Evolutionary conservation across 2,888 invertebrate genomes (phyloP).

Genomic region (Stenichneumon culpator): DNA sequence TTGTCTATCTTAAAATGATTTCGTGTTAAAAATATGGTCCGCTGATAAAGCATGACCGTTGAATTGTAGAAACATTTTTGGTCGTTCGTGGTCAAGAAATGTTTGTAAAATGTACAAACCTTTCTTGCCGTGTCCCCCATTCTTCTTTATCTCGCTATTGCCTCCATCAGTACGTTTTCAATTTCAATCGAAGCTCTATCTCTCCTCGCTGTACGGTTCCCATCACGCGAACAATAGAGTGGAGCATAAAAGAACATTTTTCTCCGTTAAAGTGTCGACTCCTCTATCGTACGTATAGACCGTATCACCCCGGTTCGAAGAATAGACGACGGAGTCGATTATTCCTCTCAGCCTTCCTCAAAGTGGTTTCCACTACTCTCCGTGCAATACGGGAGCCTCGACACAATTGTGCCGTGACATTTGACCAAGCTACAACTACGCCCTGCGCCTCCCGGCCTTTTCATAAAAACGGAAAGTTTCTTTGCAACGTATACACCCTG

Average conservation of each 20-base stretch:
- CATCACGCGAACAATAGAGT: conserved; percentile 22
- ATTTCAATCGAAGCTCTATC: conserved; percentile 36
- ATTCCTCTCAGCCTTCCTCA: conserved; percentile 18
- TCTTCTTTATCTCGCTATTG: conserved; percentile 11
- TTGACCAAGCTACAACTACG: conserved; percentile 23
- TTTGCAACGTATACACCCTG: not conserved
- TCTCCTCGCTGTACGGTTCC: not conserved
- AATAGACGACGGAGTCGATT: conserved; percentile 37
- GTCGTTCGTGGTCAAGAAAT: too few relatives aligned
- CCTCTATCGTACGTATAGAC: not conserved
- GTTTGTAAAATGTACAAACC: too few relatives aligned
- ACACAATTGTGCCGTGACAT: conserved; percentile 29
- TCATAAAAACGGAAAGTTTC: not conserved
- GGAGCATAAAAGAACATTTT: conserved; percentile 33
- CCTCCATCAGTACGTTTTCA: conserved; percentile 33
- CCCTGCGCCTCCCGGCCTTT: conserved; percentile 1
- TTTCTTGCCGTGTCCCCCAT: not conserved
- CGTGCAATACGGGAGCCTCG: conserved; percentile 9
- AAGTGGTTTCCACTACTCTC: conserved; percentile 3
- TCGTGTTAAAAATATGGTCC: too few relatives aligned
- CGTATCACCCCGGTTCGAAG: conserved; percentile 18
- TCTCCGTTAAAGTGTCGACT: conserved; percentile 35
- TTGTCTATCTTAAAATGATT: too few relatives aligned
- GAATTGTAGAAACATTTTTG: too few relatives aligned
- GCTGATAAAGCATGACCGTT: too few relatives aligned